These are phyloP conservation scores for Scaptomyza graminum DNA, from an alignment of 1,140 invertebrate genomes.

Conservation along the genomic window DNA sequence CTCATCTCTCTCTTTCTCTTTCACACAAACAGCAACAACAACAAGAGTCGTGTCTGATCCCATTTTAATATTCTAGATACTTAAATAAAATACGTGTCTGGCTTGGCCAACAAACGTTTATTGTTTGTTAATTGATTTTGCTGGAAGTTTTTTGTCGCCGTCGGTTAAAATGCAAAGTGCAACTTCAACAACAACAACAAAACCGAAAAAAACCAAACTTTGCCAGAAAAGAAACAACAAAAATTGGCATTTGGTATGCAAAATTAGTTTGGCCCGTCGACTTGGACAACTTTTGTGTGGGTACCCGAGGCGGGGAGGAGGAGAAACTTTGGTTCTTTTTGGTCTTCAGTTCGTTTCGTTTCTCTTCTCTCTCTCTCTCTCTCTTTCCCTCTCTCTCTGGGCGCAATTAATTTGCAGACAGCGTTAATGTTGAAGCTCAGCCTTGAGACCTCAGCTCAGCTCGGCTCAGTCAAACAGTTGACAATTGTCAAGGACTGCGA, in stretches of 20 bases:
- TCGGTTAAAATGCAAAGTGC: constrained; percentile 82
- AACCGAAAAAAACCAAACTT: constrained; percentile 1
- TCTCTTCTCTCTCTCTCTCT: constrained; percentile 7
- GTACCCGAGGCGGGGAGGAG: too few species aligned
- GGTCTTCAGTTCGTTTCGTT: constrained; percentile 2
- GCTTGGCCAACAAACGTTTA: constrained; percentile 82
- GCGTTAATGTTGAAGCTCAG: constrained; percentile 51
- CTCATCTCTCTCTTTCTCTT: background rate
- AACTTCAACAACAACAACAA: constrained; percentile 41
- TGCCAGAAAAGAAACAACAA: constrained; percentile 2
- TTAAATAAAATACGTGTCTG: constrained; percentile 83
- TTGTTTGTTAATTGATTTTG: constrained; percentile 83
- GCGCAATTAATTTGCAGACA: constrained; percentile 79
- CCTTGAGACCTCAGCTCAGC: constrained; percentile 55
- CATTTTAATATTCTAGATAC: constrained; percentile 84
- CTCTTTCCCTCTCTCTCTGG: constrained; percentile 24
- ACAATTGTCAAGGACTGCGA: constrained; percentile 79
- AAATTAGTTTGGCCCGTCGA: constrained; percentile 73
- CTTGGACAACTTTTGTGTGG: constrained; percentile 39
- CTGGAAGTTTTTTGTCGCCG: constrained; percentile 63
- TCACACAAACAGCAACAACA: constrained; percentile 22
- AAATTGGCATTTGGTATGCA: constrained; percentile 73
- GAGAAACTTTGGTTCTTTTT: background rate
- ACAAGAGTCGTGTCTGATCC: constrained; percentile 76
- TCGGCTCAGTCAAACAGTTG: constrained; percentile 47